phyloP scores from a whole-genome alignment of 92 coral and sea anemone genomes.

The Isaurus tuberculatus region DNA sequence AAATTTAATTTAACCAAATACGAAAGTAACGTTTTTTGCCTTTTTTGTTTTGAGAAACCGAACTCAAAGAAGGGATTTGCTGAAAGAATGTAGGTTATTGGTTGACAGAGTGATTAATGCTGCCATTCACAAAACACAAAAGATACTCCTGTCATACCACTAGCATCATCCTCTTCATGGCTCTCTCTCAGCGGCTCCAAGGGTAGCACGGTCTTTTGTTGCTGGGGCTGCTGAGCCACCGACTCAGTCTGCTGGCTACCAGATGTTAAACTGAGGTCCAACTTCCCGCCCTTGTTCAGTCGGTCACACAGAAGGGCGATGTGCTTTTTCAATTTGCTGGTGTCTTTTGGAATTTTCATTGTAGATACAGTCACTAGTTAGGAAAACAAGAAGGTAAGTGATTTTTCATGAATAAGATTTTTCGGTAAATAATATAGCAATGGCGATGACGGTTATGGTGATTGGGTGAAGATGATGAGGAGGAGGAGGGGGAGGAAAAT shows the following conservation, averaged over 20 bases:
- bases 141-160: constrained; percentile 59
- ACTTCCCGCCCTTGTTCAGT: constrained; percentile 92
- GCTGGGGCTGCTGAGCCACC: constrained; percentile 73
- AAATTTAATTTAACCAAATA: no score
- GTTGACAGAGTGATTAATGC: no score
- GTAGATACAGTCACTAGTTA: constrained; percentile 76
- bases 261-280: constrained; percentile 79
- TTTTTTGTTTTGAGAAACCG: no score
- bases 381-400: background rate
- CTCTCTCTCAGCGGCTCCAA: constrained; percentile 81
- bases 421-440: background rate
- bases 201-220: constrained; percentile 72
- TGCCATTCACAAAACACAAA: constrained; percentile 31
- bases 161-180: constrained; percentile 89
- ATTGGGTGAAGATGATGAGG: no score
- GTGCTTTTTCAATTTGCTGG: constrained; percentile 94
- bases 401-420: background rate
- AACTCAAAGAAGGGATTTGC: no score
- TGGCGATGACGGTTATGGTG: background rate
- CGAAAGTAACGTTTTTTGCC: no score
- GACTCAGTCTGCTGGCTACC: constrained; percentile 74
- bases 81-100: no score
- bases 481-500: background rate
- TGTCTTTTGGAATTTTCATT: constrained; percentile 91
- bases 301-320: constrained; percentile 93